phyloP scores from a whole-genome alignment of 1,140 invertebrate genomes.

The Drosophila burlai region DNA sequence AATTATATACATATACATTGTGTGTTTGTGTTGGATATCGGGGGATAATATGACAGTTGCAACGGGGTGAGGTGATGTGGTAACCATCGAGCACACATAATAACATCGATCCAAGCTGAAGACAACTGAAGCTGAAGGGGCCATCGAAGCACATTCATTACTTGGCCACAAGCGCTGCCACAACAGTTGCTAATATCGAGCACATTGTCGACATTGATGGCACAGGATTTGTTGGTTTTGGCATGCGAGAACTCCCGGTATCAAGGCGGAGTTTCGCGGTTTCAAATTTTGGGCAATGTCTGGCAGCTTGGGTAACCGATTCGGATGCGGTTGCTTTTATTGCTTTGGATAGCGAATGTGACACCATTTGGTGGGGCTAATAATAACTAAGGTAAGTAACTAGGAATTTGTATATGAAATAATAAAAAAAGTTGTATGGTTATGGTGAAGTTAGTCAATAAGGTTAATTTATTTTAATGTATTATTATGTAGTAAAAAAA shows the following conservation, averaged over 20 bases:
- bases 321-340: background rate
- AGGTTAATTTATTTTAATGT: too few species aligned
- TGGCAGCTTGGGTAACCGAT: background rate
- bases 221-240: slow-evolving; percentile 12
- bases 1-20: slow-evolving; percentile 14
- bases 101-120: slow-evolving; percentile 49
- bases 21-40: background rate
- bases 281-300: background rate
- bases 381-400: too few species aligned
- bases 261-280: background rate
- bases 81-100: slow-evolving; percentile 52
- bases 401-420: too few species aligned
- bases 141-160: slow-evolving; percentile 66
- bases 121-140: slow-evolving; percentile 34
- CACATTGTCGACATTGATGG: slow-evolving; percentile 16
- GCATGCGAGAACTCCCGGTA: background rate
- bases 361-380: background rate
- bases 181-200: slow-evolving; percentile 40
- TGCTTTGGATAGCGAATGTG: background rate
- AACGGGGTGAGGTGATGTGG: background rate
- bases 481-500: too few species aligned
- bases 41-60: slow-evolving; percentile 1
- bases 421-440: too few species aligned
- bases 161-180: slow-evolving; percentile 51
- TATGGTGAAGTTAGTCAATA: too few species aligned